Evolutionary conservation across 2,797 vertebrate species (phyloP).

Genomic region (Phrynocephalus vlangalii): DNA sequence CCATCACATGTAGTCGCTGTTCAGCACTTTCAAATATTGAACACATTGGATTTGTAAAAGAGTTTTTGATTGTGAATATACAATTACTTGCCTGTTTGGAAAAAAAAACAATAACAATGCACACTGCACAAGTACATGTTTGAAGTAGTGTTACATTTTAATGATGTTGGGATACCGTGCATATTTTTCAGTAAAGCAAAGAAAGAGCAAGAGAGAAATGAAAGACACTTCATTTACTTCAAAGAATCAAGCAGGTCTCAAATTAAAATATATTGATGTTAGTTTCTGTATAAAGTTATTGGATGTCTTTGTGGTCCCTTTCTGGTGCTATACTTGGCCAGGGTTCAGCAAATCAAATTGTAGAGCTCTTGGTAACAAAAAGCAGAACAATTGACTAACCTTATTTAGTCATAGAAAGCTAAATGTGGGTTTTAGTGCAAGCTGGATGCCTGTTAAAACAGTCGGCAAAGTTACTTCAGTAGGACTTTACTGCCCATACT

Average conservation of each 20-base stretch:
- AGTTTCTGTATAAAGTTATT: not conserved
- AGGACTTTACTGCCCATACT: not conserved
- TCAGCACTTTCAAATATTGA: slow-evolving; percentile 14
- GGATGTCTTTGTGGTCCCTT: not conserved
- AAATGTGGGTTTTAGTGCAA: not conserved
- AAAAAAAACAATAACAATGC: slow-evolving; percentile 45
- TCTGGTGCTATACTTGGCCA: not conserved
- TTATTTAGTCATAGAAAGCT: not conserved
- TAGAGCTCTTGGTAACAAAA: not conserved
- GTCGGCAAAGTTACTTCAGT: not conserved
- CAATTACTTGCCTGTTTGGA: slow-evolving; percentile 41
- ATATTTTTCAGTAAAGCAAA: slow-evolving; percentile 26
- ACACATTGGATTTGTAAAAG: slow-evolving; percentile 41
- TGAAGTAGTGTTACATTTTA: slow-evolving; percentile 26
- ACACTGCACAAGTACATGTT: slow-evolving; percentile 32
- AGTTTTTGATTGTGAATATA: slow-evolving; percentile 27
- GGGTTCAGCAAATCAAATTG: not conserved
- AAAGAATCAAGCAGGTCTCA: slow-evolving; percentile 25
- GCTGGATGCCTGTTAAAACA: slow-evolving; percentile 6
- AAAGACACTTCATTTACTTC: slow-evolving; percentile 25
- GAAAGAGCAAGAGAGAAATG: not conserved
- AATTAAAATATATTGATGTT: slow-evolving; percentile 22
- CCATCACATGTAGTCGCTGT: too few relatives aligned
- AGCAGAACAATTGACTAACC: not conserved
- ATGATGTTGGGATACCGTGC: not conserved